phyloP scores from a whole-genome alignment of 2,797 vertebrate species.

The Fratercula arctica region DNA sequence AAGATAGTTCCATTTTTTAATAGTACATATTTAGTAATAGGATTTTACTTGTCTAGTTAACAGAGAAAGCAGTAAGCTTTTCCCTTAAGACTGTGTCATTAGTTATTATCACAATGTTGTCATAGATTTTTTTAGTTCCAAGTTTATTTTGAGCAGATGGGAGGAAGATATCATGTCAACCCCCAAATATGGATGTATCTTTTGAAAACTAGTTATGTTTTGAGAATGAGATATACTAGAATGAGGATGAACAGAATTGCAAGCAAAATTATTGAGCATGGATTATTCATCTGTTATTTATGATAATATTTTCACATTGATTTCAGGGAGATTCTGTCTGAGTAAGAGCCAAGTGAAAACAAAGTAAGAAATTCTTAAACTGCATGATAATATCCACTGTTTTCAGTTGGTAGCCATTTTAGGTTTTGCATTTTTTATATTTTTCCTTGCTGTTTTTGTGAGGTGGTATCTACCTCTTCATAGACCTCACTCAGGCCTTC shows the following conservation, averaged over 20 bases:
- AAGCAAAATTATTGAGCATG: neutral
- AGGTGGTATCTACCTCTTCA: neutral
- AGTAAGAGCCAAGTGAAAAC: neutral
- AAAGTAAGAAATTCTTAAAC: neutral
- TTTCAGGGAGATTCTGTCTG: neutral
- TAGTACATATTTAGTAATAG: neutral
- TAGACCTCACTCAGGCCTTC: neutral
- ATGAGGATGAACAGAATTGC: neutral
- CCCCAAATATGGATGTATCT: constrained; percentile 30
- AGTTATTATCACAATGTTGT: constrained; percentile 23
- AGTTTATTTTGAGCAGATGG: constrained; percentile 52
- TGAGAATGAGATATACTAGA: neutral
- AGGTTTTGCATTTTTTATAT: neutral
- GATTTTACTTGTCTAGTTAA: neutral
- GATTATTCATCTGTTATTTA: neutral
- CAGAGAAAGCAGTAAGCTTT: neutral
- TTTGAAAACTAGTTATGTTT: neutral
- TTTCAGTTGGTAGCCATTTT: neutral
- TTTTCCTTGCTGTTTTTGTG: neutral
- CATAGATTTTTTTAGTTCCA: constrained; percentile 35
- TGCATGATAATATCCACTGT: neutral
- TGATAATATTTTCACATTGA: neutral
- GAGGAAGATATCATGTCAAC: neutral
- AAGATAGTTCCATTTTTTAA: neutral
- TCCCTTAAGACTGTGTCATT: neutral